A percentile compares a stretch with the other conserved stretches of the same genome.
Evolutionary conservation across 1,140 invertebrate species (phyloP).

Genomic region (Dinoponera quadriceps): DNA sequence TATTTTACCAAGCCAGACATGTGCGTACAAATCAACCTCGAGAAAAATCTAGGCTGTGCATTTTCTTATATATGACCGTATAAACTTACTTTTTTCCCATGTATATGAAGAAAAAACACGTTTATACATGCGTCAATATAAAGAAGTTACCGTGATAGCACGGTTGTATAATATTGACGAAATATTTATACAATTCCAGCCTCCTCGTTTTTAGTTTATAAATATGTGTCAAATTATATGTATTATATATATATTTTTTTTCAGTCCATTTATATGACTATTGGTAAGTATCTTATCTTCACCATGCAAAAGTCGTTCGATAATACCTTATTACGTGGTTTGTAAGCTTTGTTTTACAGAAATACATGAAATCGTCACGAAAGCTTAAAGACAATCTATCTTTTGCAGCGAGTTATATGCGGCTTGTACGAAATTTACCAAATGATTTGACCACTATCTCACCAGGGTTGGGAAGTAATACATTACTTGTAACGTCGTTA

Average conservation of each 20-base stretch:
- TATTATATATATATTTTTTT: slow-evolving; percentile 1
- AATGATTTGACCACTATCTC: slow-evolving; percentile 13
- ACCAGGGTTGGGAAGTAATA: neutral
- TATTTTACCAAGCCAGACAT: slow-evolving; percentile 76
- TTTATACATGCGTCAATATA: slow-evolving; percentile 19
- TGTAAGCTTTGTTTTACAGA: slow-evolving; percentile 28
- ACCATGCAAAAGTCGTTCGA: slow-evolving; percentile 20
- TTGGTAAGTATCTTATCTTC: slow-evolving; percentile 50
- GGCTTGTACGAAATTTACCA: slow-evolving; percentile 15
- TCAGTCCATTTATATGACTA: slow-evolving; percentile 60
- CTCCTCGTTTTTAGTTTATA: slow-evolving; percentile 66
- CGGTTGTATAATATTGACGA: slow-evolving; percentile 44
- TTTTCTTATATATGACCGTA: slow-evolving; percentile 74
- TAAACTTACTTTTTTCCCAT: slow-evolving; percentile 48
- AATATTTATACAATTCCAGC: slow-evolving; percentile 66
- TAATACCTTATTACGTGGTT: slow-evolving; percentile 20
- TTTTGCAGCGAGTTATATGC: neutral
- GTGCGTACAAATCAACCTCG: slow-evolving; percentile 77
- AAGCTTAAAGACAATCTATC: slow-evolving; percentile 4
- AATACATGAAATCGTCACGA: neutral
- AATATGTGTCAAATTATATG: slow-evolving; percentile 68
- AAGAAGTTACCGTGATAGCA: slow-evolving; percentile 19
- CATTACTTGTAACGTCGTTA: slow-evolving; percentile 11
- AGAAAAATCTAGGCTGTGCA: slow-evolving; percentile 81
- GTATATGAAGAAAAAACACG: slow-evolving; percentile 53